These are phyloP conservation scores for Nothocercus nigrocapillus DNA, from an alignment of 2,113 vertebrate species.

Conservation along the genomic window DNA sequence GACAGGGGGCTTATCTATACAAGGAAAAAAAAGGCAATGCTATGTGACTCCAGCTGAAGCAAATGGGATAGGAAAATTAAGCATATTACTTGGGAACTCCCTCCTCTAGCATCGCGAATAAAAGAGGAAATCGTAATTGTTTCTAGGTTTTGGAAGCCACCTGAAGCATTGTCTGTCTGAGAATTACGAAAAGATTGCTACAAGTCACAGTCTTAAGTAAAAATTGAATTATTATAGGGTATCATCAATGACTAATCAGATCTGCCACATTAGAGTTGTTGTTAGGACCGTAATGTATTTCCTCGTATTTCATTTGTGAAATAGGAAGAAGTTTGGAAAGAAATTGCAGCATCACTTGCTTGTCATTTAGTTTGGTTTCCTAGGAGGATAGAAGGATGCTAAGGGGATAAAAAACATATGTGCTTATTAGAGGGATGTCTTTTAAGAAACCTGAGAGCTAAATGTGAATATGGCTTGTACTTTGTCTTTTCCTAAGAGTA, in stretches of 20 bases:
- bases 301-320: neutral
- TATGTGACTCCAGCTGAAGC: neutral
- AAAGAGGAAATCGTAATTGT: neutral
- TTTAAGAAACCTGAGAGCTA: neutral
- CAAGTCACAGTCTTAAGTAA: neutral
- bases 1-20: neutral
- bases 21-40: neutral
- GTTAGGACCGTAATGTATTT: neutral
- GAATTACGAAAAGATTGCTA: neutral
- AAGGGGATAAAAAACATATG: neutral
- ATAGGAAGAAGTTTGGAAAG: neutral
- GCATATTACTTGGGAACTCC: neutral
- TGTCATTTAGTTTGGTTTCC: neutral
- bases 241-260: neutral
- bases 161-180: neutral
- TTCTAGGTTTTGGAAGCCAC: neutral
- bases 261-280: neutral
- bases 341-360: neutral
- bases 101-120: neutral
- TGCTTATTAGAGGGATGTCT: neutral
- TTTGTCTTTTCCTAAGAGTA: neutral
- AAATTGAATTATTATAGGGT: neutral
- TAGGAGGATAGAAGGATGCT: neutral
- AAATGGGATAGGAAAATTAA: neutral
- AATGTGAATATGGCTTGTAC: neutral